Percentiles rank a stretch among this genome's conserved stretches.
Conservation (phyloP, 2,797 vertebrate genomes). For the Pangasius macronema region DNA sequence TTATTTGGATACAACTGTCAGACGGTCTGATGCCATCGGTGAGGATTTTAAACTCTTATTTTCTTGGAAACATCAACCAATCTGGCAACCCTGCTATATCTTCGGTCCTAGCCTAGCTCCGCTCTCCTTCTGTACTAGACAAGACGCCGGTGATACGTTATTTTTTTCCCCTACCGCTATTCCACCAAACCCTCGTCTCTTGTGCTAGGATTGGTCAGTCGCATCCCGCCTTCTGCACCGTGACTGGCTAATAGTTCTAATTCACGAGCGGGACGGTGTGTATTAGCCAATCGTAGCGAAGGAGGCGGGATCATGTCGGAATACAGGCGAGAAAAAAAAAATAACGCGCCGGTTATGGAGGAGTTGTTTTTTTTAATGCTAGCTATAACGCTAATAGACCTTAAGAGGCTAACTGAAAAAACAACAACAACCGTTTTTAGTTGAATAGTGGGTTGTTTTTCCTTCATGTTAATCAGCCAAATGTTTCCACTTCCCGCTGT, state of each 20-base stretch:
- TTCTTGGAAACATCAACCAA: background rate
- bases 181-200: background rate
- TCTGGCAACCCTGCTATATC: conserved; percentile 9
- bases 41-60: background rate
- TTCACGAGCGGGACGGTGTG: background rate
- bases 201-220: conserved; percentile 11
- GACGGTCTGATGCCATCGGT: accelerated
- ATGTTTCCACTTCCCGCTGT: background rate
- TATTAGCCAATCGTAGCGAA: conserved; percentile 6
- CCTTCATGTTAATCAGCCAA: background rate
- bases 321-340: conserved; percentile 19
- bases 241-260: background rate
- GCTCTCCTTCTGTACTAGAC: conserved; percentile 14
- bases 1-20: background rate
- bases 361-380: background rate
- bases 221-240: background rate
- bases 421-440: background rate
- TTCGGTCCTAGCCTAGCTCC: background rate
- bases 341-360: conserved; percentile 28
- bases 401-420: background rate
- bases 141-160: conserved; percentile 25
- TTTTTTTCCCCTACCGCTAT: conserved; percentile 30
- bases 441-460: background rate
- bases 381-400: conserved; percentile 30
- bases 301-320: background rate